Conservation (phyloP, 2,113 vertebrate species). For the Aplodontia rufa region DNA sequence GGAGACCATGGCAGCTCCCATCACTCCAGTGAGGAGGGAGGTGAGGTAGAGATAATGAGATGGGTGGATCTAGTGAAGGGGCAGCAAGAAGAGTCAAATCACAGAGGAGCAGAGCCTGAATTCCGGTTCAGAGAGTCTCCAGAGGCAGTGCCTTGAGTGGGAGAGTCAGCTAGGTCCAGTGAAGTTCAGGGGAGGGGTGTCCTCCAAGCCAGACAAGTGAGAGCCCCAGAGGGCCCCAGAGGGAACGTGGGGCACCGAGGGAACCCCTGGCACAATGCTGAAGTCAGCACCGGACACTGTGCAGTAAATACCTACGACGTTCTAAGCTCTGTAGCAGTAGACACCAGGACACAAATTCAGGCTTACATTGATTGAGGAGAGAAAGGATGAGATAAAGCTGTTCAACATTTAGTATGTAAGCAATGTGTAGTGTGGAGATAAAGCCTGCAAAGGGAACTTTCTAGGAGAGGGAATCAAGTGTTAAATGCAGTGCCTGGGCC, state of each 20-base stretch:
- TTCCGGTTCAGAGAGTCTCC: background rate
- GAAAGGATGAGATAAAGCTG: background rate
- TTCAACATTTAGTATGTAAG: background rate
- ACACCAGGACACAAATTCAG: background rate
- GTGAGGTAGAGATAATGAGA: background rate
- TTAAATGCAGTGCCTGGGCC: background rate
- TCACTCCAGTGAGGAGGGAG: background rate
- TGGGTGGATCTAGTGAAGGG: background rate
- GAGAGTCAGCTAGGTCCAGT: background rate
- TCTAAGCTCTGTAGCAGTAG: background rate
- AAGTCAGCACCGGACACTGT: background rate
- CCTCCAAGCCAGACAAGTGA: background rate
- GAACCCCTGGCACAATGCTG: too few species aligned
- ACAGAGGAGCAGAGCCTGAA: background rate
- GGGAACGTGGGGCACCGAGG: background rate
- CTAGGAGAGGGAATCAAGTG: background rate
- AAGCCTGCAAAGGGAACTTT: background rate
- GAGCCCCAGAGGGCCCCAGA: background rate
- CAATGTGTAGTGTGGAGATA: background rate
- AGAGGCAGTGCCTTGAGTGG: background rate
- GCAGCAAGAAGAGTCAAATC: background rate
- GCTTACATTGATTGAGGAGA: background rate
- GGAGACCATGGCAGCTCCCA: background rate
- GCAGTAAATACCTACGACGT: background rate
- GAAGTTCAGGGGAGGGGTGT: background rate